Percentiles rank a stretch among this genome's conserved stretches.
phyloP scores from a whole-genome alignment of 2,888 invertebrate species.

The Aethes cnicana region DNA sequence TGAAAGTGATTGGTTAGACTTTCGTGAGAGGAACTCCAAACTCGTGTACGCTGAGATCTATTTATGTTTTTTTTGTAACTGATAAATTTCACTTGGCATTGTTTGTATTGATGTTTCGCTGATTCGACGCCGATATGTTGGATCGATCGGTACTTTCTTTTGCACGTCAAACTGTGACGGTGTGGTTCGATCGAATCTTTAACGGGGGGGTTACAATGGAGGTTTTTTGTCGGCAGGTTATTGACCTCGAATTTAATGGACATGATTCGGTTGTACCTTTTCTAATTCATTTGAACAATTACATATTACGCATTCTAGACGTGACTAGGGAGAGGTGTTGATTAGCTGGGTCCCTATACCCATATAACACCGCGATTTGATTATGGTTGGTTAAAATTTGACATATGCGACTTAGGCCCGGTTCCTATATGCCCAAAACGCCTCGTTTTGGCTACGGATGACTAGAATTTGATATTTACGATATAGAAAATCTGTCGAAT shows the following conservation, averaged over 20 bases:
- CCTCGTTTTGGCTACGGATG: no score
- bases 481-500: no score
- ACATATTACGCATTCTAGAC: no score
- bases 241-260: conserved; percentile 11
- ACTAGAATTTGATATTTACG: no score
- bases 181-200: conserved; percentile 7
- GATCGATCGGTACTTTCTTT: conserved; percentile 30
- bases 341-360: no score
- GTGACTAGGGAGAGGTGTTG: no score
- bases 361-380: no score
- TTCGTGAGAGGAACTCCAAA: conserved; percentile 43
- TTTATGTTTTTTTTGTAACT: conserved; percentile 26
- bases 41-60: conserved; percentile 27
- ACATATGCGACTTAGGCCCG: no score
- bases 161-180: conserved; percentile 6
- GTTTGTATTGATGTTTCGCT: conserved; percentile 31
- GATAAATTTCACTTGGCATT: conserved; percentile 31
- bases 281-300: no score
- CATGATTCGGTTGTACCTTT: no score
- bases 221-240: conserved; percentile 17
- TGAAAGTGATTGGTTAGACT: conserved; percentile 78
- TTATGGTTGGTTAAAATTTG: no score
- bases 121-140: conserved; percentile 26
- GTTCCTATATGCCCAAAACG: no score
- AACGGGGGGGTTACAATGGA: conserved; percentile 12